These are phyloP conservation scores for Caerostris extrusa DNA, from an alignment of 1,140 invertebrate genomes.

Conservation along the genomic window DNA sequence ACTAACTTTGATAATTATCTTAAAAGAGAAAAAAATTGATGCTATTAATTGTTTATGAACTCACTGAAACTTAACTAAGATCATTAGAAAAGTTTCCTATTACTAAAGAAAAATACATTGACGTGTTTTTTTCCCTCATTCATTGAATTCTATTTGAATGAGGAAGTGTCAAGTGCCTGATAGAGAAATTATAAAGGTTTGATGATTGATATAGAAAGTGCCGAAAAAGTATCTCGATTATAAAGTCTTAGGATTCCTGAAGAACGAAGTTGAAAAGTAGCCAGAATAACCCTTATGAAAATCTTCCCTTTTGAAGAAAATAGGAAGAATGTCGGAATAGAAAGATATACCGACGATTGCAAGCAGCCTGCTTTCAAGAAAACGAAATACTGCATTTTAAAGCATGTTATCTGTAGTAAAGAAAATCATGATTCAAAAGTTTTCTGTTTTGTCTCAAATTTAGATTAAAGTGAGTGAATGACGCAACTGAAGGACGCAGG, in stretches of 20 bases:
- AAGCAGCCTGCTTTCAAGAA: background rate
- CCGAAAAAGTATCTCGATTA: background rate
- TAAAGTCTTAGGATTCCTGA: background rate
- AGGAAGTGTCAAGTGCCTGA: background rate
- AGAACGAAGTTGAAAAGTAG: constrained; percentile 10
- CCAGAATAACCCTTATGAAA: background rate
- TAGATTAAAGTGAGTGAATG: constrained; percentile 41
- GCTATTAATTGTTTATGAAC: constrained; percentile 73
- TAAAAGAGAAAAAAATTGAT: background rate
- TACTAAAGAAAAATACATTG: constrained; percentile 79
- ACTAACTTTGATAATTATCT: background rate
- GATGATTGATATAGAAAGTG: background rate
- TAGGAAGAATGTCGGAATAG: background rate
- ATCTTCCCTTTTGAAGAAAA: background rate
- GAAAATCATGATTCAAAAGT: background rate
- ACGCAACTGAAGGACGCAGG: background rate
- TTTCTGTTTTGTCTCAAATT: background rate
- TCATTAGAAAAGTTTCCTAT: constrained; percentile 79
- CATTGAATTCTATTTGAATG: constrained; percentile 77
- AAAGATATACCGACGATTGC: background rate
- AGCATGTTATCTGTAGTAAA: background rate
- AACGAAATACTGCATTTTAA: background rate
- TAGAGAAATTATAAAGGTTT: background rate
- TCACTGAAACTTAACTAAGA: constrained; percentile 79
- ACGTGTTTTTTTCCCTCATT: constrained; percentile 79